Percentiles rank a stretch among this genome's conserved stretches.
phyloP scores from a whole-genome alignment of 2,888 invertebrate genomes.

The Drosophila villosipedis region DNA sequence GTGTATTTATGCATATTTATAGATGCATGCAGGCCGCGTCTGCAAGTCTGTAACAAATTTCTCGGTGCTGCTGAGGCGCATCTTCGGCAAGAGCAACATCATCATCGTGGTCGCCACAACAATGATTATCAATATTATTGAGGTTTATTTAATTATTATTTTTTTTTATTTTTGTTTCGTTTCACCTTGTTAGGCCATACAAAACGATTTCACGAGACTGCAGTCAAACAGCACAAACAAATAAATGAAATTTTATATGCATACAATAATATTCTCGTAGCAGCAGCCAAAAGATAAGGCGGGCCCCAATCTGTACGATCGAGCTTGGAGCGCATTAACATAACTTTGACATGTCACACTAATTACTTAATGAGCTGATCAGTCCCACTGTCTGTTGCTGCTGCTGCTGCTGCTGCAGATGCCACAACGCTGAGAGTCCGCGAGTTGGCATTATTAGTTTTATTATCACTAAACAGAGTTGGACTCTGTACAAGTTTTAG shows the following conservation, averaged over 20 bases:
- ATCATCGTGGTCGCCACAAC: slow-evolving; percentile 29
- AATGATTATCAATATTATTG: slow-evolving; percentile 52
- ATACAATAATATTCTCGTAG: slow-evolving; percentile 45
- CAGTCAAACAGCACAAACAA: slow-evolving; percentile 44
- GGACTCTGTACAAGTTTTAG: slow-evolving; percentile 15
- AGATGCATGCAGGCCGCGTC: slow-evolving; percentile 54
- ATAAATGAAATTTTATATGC: slow-evolving; percentile 73
- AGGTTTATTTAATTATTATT: slow-evolving; percentile 25
- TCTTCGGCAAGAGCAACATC: slow-evolving; percentile 23
- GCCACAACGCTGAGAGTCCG: neutral
- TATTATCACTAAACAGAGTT: slow-evolving; percentile 24
- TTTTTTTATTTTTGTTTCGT: slow-evolving; percentile 54
- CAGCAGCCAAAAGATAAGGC: slow-evolving; percentile 71
- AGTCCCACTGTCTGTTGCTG: slow-evolving; percentile 29
- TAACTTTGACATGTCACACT: slow-evolving; percentile 84
- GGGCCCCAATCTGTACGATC: slow-evolving; percentile 60
- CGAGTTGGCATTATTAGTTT: slow-evolving; percentile 44
- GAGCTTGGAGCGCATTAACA: slow-evolving; percentile 73
- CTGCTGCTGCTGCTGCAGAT: neutral
- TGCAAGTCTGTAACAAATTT: slow-evolving; percentile 70
- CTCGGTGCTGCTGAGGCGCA: slow-evolving; percentile 59
- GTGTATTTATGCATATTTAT: slow-evolving; percentile 63
- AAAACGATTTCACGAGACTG: slow-evolving; percentile 67
- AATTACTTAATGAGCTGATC: slow-evolving; percentile 83
- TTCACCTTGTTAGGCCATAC: slow-evolving; percentile 77